Percentiles rank a stretch among this genome's conserved stretches.
phyloP scores from a whole-genome alignment of 1,140 invertebrate genomes.

The Zaprionus camerounensis region DNA sequence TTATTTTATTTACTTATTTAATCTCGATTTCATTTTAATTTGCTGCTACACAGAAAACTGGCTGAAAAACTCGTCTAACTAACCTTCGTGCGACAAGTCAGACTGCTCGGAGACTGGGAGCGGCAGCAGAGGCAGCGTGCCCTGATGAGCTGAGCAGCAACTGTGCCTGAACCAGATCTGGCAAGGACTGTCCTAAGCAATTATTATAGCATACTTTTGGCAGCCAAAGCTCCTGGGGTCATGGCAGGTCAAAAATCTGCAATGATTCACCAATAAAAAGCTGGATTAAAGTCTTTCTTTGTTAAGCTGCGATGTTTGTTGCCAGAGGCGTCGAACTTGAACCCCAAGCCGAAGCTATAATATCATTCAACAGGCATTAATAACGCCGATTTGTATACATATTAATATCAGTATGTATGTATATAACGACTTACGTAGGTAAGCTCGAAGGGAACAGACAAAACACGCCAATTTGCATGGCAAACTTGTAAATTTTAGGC shows the following conservation, averaged over 20 bases:
- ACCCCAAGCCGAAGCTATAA: background rate
- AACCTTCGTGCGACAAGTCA: slow-evolving; percentile 62
- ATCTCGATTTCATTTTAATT: slow-evolving; percentile 73
- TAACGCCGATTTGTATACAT: slow-evolving; percentile 13
- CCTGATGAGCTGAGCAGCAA: background rate
- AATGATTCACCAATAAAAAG: background rate
- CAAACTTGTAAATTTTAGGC: slow-evolving; percentile 61
- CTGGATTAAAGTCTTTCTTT: slow-evolving; percentile 2
- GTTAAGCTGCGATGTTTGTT: slow-evolving; percentile 29
- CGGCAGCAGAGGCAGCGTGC: background rate
- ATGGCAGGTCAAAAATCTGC: background rate
- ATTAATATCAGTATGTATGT: background rate
- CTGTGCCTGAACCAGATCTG: background rate
- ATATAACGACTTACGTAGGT: background rate
- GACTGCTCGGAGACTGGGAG: slow-evolving; percentile 29
- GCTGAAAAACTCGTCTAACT: slow-evolving; percentile 65
- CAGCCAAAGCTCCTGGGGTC: background rate
- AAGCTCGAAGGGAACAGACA: slow-evolving; percentile 13
- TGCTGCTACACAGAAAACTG: slow-evolving; percentile 35
- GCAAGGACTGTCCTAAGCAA: background rate
- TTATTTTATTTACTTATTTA: slow-evolving; percentile 60
- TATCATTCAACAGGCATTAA: slow-evolving; percentile 19
- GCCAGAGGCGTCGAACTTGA: slow-evolving; percentile 32
- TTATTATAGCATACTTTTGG: slow-evolving; percentile 34
- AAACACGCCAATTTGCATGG: slow-evolving; percentile 70